phyloP scores from a whole-genome alignment of 1,140 invertebrate species.

The Pseudomyrmex gracilis region DNA sequence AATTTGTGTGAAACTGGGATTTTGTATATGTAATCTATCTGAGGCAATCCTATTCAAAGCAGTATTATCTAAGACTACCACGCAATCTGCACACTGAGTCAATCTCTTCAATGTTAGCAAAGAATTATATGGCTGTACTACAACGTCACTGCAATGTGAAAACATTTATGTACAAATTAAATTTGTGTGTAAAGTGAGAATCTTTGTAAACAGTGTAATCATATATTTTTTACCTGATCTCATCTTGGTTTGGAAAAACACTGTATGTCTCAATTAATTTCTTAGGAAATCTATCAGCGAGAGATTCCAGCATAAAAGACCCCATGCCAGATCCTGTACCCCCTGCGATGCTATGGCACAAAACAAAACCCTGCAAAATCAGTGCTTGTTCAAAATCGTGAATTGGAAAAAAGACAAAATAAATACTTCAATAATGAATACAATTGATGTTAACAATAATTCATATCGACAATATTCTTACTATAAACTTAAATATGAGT shows the following conservation, averaged over 20 bases:
- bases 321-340: slow-evolving; percentile 99
- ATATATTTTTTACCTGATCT: slow-evolving; percentile 89
- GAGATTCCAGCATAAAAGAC: slow-evolving; percentile 96
- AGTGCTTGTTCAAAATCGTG: slow-evolving; percentile 8
- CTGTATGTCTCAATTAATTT: slow-evolving; percentile 99
- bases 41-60: slow-evolving; percentile 98
- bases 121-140: slow-evolving; percentile 99
- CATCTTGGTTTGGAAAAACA: slow-evolving; percentile 99
- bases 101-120: slow-evolving; percentile 97
- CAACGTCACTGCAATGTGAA: slow-evolving; percentile 93
- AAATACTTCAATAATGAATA: too few species aligned
- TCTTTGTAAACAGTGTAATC: slow-evolving; percentile 5
- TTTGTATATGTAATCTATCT: slow-evolving; percentile 97
- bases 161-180: slow-evolving; percentile 56
- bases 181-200: slow-evolving; percentile 3
- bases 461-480: not conserved
- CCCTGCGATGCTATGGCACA: slow-evolving; percentile 99
- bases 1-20: slow-evolving; percentile 98
- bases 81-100: slow-evolving; percentile 98
- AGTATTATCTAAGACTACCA: slow-evolving; percentile 99
- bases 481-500: too few species aligned
- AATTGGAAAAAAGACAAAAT: slow-evolving; percentile 12
- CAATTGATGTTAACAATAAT: not conserved
- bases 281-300: slow-evolving; percentile 98
- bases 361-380: slow-evolving; percentile 94